Evolutionary conservation across 2,888 invertebrate species (phyloP).

Genomic region (Rhopalosiphum nymphaeae): DNA sequence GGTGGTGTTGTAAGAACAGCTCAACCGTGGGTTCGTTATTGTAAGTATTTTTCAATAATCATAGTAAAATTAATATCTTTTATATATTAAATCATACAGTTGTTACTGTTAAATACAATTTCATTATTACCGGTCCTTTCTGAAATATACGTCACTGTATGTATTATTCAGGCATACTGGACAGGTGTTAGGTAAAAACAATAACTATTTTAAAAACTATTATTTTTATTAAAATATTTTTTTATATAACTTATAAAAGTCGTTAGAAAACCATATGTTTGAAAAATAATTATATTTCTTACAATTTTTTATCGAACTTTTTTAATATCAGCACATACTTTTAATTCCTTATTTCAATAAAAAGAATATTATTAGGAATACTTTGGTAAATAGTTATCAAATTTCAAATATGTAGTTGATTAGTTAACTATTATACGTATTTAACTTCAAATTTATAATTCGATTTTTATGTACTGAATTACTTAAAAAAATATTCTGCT

Average conservation of each 20-base stretch:
- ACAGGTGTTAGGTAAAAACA: background rate
- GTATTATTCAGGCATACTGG: background rate
- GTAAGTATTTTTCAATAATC: background rate
- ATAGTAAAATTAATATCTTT: background rate
- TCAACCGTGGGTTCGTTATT: background rate
- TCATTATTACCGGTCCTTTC: background rate
- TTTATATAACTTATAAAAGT: background rate
- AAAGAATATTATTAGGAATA: background rate
- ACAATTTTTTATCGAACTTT: background rate
- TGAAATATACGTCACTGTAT: background rate
- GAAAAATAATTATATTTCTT: background rate
- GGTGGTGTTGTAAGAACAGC: background rate
- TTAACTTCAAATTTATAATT: background rate
- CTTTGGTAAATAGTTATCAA: background rate
- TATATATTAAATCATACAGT: background rate
- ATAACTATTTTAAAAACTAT: background rate
- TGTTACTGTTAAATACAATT: background rate
- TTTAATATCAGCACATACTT: background rate
- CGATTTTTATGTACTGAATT: background rate
- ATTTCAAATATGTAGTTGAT: background rate
- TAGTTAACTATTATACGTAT: background rate
- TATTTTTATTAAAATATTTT: background rate
- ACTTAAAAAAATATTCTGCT: background rate
- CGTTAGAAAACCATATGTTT: background rate
- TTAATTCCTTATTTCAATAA: background rate